These are phyloP conservation scores for Cynaeus angustus DNA, from an alignment of 2,888 invertebrate genomes.

Conservation along the genomic window DNA sequence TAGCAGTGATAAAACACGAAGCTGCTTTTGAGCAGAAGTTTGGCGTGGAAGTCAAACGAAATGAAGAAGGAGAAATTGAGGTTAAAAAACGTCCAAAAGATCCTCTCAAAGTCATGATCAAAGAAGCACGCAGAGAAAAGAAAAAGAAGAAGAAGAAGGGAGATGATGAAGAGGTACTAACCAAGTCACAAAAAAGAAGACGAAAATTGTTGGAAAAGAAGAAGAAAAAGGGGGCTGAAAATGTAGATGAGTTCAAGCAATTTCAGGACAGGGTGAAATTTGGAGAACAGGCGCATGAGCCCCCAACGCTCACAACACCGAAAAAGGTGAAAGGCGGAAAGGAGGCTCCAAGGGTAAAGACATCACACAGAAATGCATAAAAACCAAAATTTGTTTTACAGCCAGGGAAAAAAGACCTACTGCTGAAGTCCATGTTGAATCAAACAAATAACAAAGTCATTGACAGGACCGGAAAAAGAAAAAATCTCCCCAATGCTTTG, in stretches of 20 bases:
- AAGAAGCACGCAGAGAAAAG: slow-evolving; percentile 66
- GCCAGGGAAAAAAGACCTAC: slow-evolving; percentile 79
- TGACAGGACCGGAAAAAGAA: slow-evolving; percentile 76
- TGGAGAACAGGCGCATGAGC: slow-evolving; percentile 84
- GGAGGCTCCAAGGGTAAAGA: slow-evolving; percentile 58
- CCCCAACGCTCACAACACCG: slow-evolving; percentile 78
- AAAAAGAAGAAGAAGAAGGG: slow-evolving; percentile 67
- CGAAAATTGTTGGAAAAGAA: slow-evolving; percentile 73
- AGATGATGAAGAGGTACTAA: slow-evolving; percentile 68
- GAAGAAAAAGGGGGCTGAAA: slow-evolving; percentile 63
- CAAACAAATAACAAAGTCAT: slow-evolving; percentile 59
- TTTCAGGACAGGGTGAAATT: slow-evolving; percentile 79
- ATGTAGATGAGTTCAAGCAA: slow-evolving; percentile 68
- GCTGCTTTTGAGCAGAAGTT: slow-evolving; percentile 78
- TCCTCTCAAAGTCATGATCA: slow-evolving; percentile 73
- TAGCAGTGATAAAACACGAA: slow-evolving; percentile 77
- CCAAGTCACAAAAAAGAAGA: slow-evolving; percentile 74
- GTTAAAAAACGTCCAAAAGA: slow-evolving; percentile 73
- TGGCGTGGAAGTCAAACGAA: slow-evolving; percentile 75
- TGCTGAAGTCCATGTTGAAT: slow-evolving; percentile 75
- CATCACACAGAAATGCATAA: neutral
- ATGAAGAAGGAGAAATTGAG: slow-evolving; percentile 72
- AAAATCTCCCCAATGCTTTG: slow-evolving; percentile 75
- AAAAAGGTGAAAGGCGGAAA: slow-evolving; percentile 69
- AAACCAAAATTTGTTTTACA: slow-evolving; percentile 65